Conservation (phyloP, 2,888 invertebrate species). For the Apodemia zela region DNA sequence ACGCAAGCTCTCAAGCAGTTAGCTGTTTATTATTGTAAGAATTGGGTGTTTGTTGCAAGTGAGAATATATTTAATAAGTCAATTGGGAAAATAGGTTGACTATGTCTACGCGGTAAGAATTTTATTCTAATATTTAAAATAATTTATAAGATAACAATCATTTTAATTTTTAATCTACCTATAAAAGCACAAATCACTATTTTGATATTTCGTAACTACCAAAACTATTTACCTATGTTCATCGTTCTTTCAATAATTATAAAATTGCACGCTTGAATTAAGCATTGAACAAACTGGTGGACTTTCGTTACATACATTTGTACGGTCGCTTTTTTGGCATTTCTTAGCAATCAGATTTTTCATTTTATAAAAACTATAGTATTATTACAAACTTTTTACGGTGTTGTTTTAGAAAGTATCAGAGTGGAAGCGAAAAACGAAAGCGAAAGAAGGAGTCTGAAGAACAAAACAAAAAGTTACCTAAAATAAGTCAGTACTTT, state of each 20-base stretch:
- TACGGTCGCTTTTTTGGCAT: conserved; percentile 3
- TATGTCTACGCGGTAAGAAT: too few relatives aligned
- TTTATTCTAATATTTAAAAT: too few relatives aligned
- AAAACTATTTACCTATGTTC: neutral
- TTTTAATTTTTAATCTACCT: too few relatives aligned
- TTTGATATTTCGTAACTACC: too few relatives aligned
- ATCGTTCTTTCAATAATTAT: conserved; percentile 7
- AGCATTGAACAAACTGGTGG: neutral
- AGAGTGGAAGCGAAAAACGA: neutral
- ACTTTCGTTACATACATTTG: neutral
- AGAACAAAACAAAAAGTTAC: neutral
- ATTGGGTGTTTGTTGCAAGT: too few relatives aligned
- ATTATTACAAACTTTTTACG: conserved; percentile 2
- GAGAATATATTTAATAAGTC: too few relatives aligned
- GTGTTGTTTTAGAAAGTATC: neutral
- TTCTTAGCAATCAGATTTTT: conserved; percentile 7
- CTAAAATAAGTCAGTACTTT: conserved; percentile 4
- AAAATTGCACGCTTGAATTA: conserved; percentile 2
- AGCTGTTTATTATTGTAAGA: too few relatives aligned
- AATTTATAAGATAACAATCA: too few relatives aligned
- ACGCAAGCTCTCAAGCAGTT: too few relatives aligned
- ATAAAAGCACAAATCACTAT: too few relatives aligned
- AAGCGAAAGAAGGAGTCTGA: neutral
- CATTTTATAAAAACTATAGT: conserved; percentile 1
- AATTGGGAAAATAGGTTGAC: too few relatives aligned